Evolutionary conservation across 2,113 vertebrate genomes (phyloP).

Genomic region (Crypturellus undulatus): DNA sequence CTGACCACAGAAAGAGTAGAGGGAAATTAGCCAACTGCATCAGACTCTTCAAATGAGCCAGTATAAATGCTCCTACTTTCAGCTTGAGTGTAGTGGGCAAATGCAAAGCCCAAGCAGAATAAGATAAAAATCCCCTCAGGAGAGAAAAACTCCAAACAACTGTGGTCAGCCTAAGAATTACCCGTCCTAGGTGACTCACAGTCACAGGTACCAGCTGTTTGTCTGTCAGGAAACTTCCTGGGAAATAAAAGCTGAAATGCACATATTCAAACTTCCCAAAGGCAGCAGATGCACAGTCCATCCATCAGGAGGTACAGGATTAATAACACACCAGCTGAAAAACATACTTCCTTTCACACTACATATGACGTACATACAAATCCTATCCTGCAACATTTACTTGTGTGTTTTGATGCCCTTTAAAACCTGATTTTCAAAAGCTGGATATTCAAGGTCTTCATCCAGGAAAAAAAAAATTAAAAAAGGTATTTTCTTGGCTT

Average conservation of each 20-base stretch:
- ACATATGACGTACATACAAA: not conserved
- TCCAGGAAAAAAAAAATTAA: not conserved
- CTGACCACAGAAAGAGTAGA: not conserved
- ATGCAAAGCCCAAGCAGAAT: not conserved
- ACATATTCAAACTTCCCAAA: not conserved
- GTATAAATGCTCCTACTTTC: not conserved
- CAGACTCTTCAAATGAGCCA: not conserved
- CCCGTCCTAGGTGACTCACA: not conserved
- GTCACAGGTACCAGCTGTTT: not conserved
- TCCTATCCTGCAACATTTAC: not conserved
- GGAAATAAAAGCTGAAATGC: not conserved
- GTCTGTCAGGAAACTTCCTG: not conserved
- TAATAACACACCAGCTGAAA: not conserved
- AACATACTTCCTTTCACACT: rapidly evolving
- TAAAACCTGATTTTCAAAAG: not conserved
- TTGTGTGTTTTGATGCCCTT: not conserved
- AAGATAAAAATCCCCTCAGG: not conserved
- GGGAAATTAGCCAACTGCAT: not conserved
- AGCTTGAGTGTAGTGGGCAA: not conserved
- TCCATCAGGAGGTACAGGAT: not conserved
- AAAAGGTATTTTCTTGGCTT: not conserved
- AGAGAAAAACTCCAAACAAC: not conserved
- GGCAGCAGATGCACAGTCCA: not conserved
- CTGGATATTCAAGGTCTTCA: not conserved
- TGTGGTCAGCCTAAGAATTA: not conserved